A percentile compares a stretch with the other conserved stretches of the same genome.
phyloP scores from a whole-genome alignment of 1,140 invertebrate genomes.

The Drosophila melanogaster region Release_6_plus_ISO1_MT NT_033779.5:22032501-22033000 shows the following conservation, averaged over 20 bases:
- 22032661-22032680: conserved; percentile 85
- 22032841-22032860: conserved; percentile 7
- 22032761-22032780: conserved; percentile 76
- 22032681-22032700: conserved; percentile 84
- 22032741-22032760: conserved; percentile 59
- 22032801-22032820: conserved; percentile 59
- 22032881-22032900: conserved; percentile 56
- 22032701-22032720: conserved; percentile 30
- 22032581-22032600: conserved; percentile 40
- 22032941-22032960: conserved; percentile 58
- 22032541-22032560: background rate
- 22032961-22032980: conserved; percentile 62
- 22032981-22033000: conserved; percentile 72
- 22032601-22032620: conserved; percentile 36
- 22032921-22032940: conserved; percentile 84
- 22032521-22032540: too few relatives aligned
- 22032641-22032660: conserved; percentile 85
- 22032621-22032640: conserved; percentile 84
- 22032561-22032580: conserved; percentile 23
- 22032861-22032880: conserved; percentile 28
- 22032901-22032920: conserved; percentile 84
- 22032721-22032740: conserved; percentile 20
- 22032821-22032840: conserved; percentile 4
- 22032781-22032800: conserved; percentile 52
- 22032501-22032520: too few relatives aligned